These are phyloP conservation scores for Proteles cristata DNA, from an alignment of 2,113 vertebrate species.

Conservation along the genomic window DNA sequence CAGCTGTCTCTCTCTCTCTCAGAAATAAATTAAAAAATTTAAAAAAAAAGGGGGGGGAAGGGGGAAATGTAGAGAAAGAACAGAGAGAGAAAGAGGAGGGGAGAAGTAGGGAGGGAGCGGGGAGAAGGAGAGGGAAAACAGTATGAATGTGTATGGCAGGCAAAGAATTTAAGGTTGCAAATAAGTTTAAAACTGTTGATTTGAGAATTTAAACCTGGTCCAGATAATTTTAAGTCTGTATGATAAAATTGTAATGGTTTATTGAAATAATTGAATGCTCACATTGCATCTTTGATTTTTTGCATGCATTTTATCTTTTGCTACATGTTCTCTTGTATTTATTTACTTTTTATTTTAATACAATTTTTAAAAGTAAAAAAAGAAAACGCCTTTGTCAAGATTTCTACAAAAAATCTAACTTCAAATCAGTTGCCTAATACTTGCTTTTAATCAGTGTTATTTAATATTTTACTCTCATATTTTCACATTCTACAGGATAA, in stretches of 20 bases:
- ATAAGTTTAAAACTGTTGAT: neutral
- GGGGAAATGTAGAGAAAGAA: neutral
- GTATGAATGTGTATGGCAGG: neutral
- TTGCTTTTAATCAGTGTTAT: neutral
- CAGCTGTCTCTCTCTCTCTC: too few relatives aligned
- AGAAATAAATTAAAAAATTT: too few relatives aligned
- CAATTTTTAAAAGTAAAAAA: neutral
- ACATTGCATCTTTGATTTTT: neutral
- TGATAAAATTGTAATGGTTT: neutral
- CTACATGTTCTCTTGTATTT: neutral
- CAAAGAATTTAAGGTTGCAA: neutral
- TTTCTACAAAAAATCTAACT: neutral
- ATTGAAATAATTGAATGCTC: neutral
- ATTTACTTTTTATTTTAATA: neutral
- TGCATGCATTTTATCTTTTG: neutral
- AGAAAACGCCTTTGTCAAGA: conserved; percentile 14
- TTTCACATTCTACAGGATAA: conserved; percentile 55
- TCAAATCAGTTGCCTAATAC: neutral
- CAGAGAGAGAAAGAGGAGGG: neutral
- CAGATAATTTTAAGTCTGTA: neutral
- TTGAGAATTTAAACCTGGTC: neutral
- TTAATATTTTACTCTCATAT: neutral
- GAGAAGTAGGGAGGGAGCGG: neutral
- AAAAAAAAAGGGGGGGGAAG: neutral
- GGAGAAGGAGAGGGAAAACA: neutral